Percentiles rank a stretch among this genome's conserved stretches.
These are phyloP conservation scores for Aporophyla lueneburgensis DNA, from an alignment of 2,888 invertebrate genomes.

Conservation along the genomic window DNA sequence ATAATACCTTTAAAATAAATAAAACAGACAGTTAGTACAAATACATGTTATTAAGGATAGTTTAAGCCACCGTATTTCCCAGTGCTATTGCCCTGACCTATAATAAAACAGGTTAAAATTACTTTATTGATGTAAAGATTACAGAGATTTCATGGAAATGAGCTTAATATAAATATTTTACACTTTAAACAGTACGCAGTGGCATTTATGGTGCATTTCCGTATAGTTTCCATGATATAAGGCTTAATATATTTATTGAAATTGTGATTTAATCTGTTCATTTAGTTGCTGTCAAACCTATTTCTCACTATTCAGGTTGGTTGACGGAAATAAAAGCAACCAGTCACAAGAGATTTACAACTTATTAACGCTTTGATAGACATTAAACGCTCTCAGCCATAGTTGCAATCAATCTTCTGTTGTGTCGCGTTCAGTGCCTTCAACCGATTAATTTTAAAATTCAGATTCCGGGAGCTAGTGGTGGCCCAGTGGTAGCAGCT, in stretches of 20 bases:
- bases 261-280: not conserved
- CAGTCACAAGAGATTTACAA: not conserved
- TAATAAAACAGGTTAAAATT: conserved; percentile 27
- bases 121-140: not conserved
- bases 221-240: not conserved
- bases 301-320: not conserved
- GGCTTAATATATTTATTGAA: not conserved
- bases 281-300: not conserved
- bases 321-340: not conserved
- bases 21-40: not conserved
- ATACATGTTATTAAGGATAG: not conserved
- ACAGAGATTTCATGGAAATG: conserved; percentile 35
- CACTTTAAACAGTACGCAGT: not conserved
- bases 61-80: conserved; percentile 7
- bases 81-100: conserved; percentile 4
- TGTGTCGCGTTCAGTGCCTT: not conserved
- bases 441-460: not conserved
- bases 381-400: not conserved
- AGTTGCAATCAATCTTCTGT: not conserved
- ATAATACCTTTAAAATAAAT: conserved; percentile 2
- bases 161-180: not conserved
- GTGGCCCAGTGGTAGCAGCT: too few species aligned
- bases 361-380: not conserved
- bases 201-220: conserved; percentile 31
- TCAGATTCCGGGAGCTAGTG: not conserved